Base-by-base conservation (phyloP, 1,140 invertebrate species). In the Popillia japonica region DNA sequence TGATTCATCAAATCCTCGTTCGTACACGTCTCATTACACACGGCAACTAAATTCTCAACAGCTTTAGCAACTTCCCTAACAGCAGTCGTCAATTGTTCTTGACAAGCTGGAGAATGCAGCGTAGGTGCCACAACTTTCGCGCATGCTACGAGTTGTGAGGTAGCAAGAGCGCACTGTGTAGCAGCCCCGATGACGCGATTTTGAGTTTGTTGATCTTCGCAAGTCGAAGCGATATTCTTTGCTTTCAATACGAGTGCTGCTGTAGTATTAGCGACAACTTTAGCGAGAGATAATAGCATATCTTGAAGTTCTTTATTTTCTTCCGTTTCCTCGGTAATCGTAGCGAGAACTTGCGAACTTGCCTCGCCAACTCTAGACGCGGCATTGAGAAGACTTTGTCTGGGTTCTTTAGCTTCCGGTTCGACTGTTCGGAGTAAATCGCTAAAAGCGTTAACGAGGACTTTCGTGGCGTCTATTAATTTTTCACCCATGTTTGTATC, bases 111-210 rank as follows among this genome's bases (percentile, higher is more conserved):
- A 83, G 95, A 97, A 73, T 95, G 92, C 6, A 99, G 86, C 0
- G 94, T 95, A 0, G 94, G 93, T 0, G 94, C 94, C 2, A 96
- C 94, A n/a, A 96, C 94, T 89, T 99, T 99, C 10, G 98, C 96
- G 86, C 97, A 99, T 0, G 98, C 97, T 0, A 99, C 98, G 0
- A 99, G 89, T 86, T 99, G 98, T 40, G 97, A 99, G 0, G 98
- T 99, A 0, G 97, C 96, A 34, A 99, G 88, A 0, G 98, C 98
- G 87, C 97, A 98, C 87, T 99, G 94, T 0, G 97, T 99, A 0
- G 98, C 98, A 0, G 96, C 95, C 9, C 93, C 94, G 81, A 99
- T 99, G 2, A 99, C 96, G 81, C 92, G 90, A 87, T 99, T 98
- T 83, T 95, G 93, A 0, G 90, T 91, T 59, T 91, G 90, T 44